These are phyloP conservation scores for Lepisosteus oculatus DNA, from an alignment of 2,113 vertebrate genomes.

Conservation along the genomic window DNA sequence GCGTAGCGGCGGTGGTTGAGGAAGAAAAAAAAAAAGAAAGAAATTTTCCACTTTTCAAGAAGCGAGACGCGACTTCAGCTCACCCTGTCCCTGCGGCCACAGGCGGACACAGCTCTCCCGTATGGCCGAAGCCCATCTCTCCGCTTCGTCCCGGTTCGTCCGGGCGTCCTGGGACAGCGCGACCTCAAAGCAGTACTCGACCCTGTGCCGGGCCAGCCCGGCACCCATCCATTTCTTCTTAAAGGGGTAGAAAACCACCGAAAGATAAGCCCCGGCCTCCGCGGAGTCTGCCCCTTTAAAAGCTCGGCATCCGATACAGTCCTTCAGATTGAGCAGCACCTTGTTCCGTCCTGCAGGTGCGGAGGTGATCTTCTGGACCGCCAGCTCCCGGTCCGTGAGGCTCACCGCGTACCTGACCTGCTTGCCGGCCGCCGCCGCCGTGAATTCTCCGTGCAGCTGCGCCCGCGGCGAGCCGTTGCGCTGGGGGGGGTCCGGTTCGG, in stretches of 20 bases:
- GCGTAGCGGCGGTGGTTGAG: no score
- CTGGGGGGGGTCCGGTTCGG: conserved; percentile 39
- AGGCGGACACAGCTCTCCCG: conserved; percentile 40
- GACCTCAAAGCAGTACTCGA: conserved; percentile 59
- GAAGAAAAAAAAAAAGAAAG: background rate
- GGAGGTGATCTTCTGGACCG: conserved; percentile 46
- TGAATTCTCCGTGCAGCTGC: conserved; percentile 57
- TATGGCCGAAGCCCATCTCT: conserved; percentile 60
- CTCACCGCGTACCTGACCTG: conserved; percentile 50
- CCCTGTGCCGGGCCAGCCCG: conserved; percentile 46
- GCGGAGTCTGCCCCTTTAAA: conserved; percentile 36
- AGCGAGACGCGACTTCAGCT: conserved; percentile 15
- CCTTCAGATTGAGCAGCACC: conserved; percentile 48
- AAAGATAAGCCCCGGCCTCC: conserved; percentile 53
- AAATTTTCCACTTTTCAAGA: background rate
- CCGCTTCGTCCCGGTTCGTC: conserved; percentile 60
- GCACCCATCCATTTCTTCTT: conserved; percentile 50
- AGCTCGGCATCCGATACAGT: conserved; percentile 62
- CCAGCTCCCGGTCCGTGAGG: conserved; percentile 54
- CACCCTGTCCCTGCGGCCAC: conserved; percentile 46
- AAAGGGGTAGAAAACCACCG: conserved; percentile 57
- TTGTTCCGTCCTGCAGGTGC: conserved; percentile 45
- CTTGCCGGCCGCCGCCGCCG: conserved; percentile 16
- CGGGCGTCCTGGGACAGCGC: conserved; percentile 40
- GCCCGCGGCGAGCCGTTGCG: conserved; percentile 15